Conservation (phyloP, 64 coral and sea anemone genomes). For the Dendrophyllia cribrosa region DNA sequence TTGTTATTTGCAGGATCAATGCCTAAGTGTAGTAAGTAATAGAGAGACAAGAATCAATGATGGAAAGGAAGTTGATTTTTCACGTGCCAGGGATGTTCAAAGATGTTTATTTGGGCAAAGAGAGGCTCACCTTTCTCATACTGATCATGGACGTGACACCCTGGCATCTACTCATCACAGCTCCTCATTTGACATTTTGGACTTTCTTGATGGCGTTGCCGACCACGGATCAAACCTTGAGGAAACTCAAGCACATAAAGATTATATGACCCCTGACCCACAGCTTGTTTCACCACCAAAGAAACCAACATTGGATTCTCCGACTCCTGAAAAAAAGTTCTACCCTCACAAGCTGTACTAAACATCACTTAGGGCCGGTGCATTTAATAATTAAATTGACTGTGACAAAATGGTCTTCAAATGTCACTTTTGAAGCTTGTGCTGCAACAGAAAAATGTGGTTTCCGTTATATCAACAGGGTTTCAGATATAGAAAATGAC, state of each 20-base stretch:
- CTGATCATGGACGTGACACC: neutral
- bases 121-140: neutral
- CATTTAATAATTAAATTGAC: neutral
- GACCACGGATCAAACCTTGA: neutral
- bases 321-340: conserved; percentile 58
- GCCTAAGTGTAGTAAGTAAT: neutral
- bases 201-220: conserved; percentile 42
- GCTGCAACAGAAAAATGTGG: too few relatives aligned
- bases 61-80: neutral
- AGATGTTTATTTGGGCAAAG: conserved; percentile 46
- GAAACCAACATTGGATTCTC: conserved; percentile 54
- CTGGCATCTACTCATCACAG: neutral
- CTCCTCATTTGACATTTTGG: conserved; percentile 24
- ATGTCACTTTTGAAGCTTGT: too few relatives aligned
- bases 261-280: conserved; percentile 10
- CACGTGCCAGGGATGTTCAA: conserved; percentile 11
- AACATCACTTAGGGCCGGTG: neutral
- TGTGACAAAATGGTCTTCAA: too few relatives aligned
- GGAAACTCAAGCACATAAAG: neutral
- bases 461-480: too few relatives aligned
- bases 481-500: too few relatives aligned
- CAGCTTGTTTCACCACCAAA: conserved; percentile 61
- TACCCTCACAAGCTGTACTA: conserved; percentile 68
- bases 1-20: conserved; percentile 3
- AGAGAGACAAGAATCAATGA: neutral